Evolutionary conservation across 2,797 vertebrate genomes (phyloP), one percentile per base, ranked within the genome.

Genomic region (Miichthys miiuy): DNA sequence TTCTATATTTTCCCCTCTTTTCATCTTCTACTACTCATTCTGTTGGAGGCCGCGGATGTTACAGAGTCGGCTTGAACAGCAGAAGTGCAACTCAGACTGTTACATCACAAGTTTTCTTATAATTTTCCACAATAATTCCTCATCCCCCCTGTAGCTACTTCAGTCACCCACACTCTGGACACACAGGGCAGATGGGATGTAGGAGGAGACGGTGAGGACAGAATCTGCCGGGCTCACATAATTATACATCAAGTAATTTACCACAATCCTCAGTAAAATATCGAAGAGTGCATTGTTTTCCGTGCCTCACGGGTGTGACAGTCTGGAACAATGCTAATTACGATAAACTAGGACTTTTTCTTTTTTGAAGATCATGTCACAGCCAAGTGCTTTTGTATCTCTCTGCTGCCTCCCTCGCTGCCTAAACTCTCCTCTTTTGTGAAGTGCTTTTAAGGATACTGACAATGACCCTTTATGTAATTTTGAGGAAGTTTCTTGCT

Each of bases 151-250:
- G 73, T 88, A 84, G 88, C 82, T 83, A 84, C 83, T 91, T 89
- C 90, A 93, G 83, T 91, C 92, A 93, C 88, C 92, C 92, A 92
- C 93, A 90, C 88, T 90, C 88, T 92, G 92, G 93, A 92, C 92
- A 91, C 74, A 69, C 82, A 82, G 92, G 92, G 91, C 93, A 94
- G 93, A 94, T 94, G 93, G 93, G 92, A 91, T 93, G 93, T 93
- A 91, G 93, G 93, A 93, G 93, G 92, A 92, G 91, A 90, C 75
- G 47, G 79, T 80, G 84, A 92, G 72, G 90, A 91, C 89, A 82
- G 82, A 89, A 85, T 91, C 85, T 85, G 87, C 85, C 34, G 12
- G 68, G 78, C 84, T 89, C 88, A 80, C 82, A 89, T 89, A 91
- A 89, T 93, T 88, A 88, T 82, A 90, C 82, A 90, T 90, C 82